Evolutionary conservation across 2,888 invertebrate genomes (phyloP), one percentile per base, ranked within the genome.

Genomic region (Tipula confusa): DNA sequence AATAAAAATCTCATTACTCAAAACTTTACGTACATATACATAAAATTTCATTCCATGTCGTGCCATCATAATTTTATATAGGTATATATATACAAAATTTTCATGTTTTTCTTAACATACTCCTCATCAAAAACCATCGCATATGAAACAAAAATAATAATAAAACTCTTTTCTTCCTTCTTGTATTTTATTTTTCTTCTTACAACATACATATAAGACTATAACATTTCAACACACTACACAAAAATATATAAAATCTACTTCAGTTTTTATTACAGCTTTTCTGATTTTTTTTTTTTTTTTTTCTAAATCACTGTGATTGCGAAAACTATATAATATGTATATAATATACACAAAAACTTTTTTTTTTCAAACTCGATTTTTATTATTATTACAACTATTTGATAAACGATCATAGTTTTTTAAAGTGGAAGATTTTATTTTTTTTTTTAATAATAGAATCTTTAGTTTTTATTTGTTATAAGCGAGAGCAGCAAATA

Each of bases 341-440:
- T n/a, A n/a, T n/a, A n/a, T n/a, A n/a, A n/a, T 31, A 31, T 43
- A 43, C 43, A 43, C 43, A 43, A 43, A 43, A 64, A 24, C 11
- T 18, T 13, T 64, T 24, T 64, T 64, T 64, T 18, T 64, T 64
- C 64, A 64, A 64, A 64, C 64, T 64, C 64, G 64, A 64, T 64
- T 64, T 64, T 64, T 64, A 64, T 64, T 64, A 64, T 64, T 64
- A 64, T 64, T 64, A 64, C 64, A 24, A 64, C 64, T 64, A 64
- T 64, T 64, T 64, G 64, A 64, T 64, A 64, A 64, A 64, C 64
- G 64, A 64, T 64, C 64, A 64, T 64, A 24, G 64, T 64, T 64
- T 64, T 24, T 64, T 64, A 64, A 64, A 64, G 64, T 64, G 64
- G 64, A 64, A 64, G 64, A 64, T 64, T 64, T 43, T 43, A 6